These are phyloP conservation scores for Drosophila ogumai DNA, from an alignment of 1,140 invertebrate species.

Conservation along the genomic window DNA sequence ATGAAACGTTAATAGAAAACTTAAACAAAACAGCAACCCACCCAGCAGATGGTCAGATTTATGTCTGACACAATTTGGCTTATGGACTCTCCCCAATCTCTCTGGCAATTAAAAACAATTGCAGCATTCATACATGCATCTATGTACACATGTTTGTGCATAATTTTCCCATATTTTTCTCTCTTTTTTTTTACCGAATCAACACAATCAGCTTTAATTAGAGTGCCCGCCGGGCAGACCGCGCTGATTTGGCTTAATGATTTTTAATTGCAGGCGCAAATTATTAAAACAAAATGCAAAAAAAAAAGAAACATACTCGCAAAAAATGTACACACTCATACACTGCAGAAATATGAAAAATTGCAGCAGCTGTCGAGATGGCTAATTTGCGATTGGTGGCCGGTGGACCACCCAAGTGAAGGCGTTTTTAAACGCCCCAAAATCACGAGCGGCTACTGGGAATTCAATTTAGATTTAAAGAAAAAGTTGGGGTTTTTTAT, in stretches of 20 bases:
- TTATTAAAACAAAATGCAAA: constrained; percentile 37
- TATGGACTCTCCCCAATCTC: constrained; percentile 22
- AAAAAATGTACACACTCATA: constrained; percentile 6
- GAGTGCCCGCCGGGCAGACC: constrained; percentile 60
- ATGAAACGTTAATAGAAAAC: constrained; percentile 54
- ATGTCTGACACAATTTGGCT: constrained; percentile 47
- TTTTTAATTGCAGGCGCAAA: constrained; percentile 73
- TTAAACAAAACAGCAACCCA: constrained; percentile 23
- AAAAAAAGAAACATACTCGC: background rate
- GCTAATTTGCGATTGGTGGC: constrained; percentile 17
- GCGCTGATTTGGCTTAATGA: constrained; percentile 76
- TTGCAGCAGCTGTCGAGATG: constrained; percentile 40
- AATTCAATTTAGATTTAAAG: constrained; percentile 1
- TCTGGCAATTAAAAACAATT: constrained; percentile 72
- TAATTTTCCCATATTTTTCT: constrained; percentile 40
- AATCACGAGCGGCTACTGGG: constrained; percentile 1
- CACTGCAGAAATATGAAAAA: constrained; percentile 37
- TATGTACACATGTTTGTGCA: constrained; percentile 22
- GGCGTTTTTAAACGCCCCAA: constrained; percentile 24
- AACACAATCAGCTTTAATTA: constrained; percentile 75
- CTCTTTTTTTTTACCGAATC: constrained; percentile 53
- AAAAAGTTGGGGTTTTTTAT: background rate
- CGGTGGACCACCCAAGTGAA: constrained; percentile 46
- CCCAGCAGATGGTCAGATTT: constrained; percentile 60
- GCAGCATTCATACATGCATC: constrained; percentile 53